These are phyloP conservation scores for Illadopsis cleaveri DNA, from an alignment of 2,113 vertebrate species.

Conservation along the genomic window DNA sequence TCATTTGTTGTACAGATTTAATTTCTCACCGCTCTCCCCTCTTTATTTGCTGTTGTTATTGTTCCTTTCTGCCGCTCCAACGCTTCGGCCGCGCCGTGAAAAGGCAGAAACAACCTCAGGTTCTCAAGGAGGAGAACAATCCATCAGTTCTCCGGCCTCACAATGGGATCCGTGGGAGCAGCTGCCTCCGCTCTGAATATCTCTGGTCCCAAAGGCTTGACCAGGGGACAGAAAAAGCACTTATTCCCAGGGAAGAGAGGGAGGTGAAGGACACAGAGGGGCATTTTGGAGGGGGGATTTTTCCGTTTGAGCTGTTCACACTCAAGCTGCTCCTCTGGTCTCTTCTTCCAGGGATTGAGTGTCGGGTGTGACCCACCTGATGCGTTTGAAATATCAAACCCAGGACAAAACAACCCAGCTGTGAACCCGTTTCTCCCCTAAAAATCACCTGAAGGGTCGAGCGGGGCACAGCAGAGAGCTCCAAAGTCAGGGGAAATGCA, in stretches of 20 bases:
- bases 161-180: constrained; percentile 22
- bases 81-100: constrained; percentile 8
- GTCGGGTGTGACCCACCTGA: background rate
- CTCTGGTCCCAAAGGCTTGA: background rate
- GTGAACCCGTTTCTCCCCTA: background rate
- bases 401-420: background rate
- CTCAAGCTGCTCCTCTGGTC: background rate
- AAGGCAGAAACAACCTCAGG: constrained; percentile 32
- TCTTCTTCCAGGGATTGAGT: background rate
- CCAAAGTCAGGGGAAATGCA: fast-evolving
- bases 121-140: constrained; percentile 53
- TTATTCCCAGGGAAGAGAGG: constrained; percentile 15
- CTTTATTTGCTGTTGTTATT: background rate
- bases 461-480: background rate
- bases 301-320: background rate
- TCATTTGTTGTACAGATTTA: background rate
- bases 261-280: constrained; percentile 32
- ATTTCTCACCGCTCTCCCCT: constrained; percentile 31
- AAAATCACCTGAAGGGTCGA: background rate
- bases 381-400: background rate
- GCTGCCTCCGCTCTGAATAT: constrained; percentile 32
- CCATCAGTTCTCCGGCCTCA: constrained; percentile 22
- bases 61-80: constrained; percentile 6
- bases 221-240: background rate
- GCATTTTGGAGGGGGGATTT: constrained; percentile 12